Evolutionary conservation across 2,888 invertebrate species (phyloP), one percentile per base, ranked within the genome.

Genomic region (Raillietiella orientalis): DNA sequence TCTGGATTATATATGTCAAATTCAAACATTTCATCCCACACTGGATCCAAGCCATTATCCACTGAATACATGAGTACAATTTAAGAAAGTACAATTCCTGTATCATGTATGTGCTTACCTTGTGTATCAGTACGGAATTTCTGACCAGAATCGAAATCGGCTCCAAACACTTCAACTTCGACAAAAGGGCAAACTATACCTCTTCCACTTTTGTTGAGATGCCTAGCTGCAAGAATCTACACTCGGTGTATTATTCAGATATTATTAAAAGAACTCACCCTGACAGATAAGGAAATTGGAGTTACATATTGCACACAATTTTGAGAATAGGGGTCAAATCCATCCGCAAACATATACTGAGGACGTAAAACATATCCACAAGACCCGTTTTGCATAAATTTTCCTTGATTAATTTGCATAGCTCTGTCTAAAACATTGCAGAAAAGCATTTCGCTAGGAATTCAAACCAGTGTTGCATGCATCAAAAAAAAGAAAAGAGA

Each of bases 381-480:
- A 16, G 61, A 57, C 0, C 82, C 87, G 41, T 96, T 96, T 41
- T 74, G 67, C 15, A 66, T 53, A 42, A 96, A 96, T 42, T 71
- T 71, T 0, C 75, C 82, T 42, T 71, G 66, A 47, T 96, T 93
- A 6, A 90, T 42, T 47, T 96, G 90, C 87, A 96, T 93, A 8
- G 77, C 58, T 40, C 72, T 74, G 44, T 93, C 93, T 31, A 32
- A 9, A 33, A 33, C 30, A 28, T 14, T 25, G 24, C 27, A 17
- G 19, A 15, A n/a, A 20, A 19, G 6, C 19, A 32, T 16, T 26
- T 20, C 11, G 9, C 4, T n/a, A 22, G 5, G 9, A 30, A 5
- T 28, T 29, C 6, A 11, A 11, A 6, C 10, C 8, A 9, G 8
- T 23, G 9, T 11, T 6, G 9, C 6, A n/a, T n/a, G n/a, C n/a